Base-by-base conservation (phyloP, 2,888 invertebrate genomes). In the Euplagia quadripunctaria region DNA sequence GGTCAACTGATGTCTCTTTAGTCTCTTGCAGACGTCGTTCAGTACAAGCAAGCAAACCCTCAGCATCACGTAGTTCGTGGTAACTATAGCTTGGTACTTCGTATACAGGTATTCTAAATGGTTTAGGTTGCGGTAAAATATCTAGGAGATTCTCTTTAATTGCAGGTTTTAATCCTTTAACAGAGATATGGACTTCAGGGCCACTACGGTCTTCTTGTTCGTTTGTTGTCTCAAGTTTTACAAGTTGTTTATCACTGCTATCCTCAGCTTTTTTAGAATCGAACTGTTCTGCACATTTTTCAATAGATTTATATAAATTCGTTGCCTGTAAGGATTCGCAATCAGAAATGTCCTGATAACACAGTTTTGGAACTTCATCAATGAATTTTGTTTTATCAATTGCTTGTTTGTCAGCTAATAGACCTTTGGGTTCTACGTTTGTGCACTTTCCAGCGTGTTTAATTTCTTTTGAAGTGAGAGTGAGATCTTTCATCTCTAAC, bases 1-100 rank as follows among this genome's bases (percentile, higher is more conserved):
- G 14, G 55, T 73, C 73, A 64, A 16, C 8, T 5, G 43, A 12
- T 63, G 71, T 20, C 8, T 61, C 20, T 70, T 74, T 72, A 31
- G 51, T 12, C 20, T 81, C 70, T 51, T 74, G 74, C 12, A 52
- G 31, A 63, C 77, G 68, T 58, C 49, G 65, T 64, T 64, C 77
- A 61, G 78, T 77, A 52, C 68, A 61, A 3, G 87, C 92, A 55
- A 88, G 83, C 71, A 87, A 74, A n/a, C 51, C 67, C 84, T 93
- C 92, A 76, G 91, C 93, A 77, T 93, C 92, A 71, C 64, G 81
- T 46, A 92, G 65, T 74, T 93, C 92, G 49, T 89, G 83, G 78
- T 92, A 92, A 76, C 71, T 90, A 77, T 84, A 90, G 63, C 84
- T 83, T 55, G 90, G 90, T 7, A 86, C 75, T 83, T 92, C 91